phyloP scores from a whole-genome alignment of 30 jellyfish, hydroid and myxozoan species.

The Nemopilema nomurai region DNA sequence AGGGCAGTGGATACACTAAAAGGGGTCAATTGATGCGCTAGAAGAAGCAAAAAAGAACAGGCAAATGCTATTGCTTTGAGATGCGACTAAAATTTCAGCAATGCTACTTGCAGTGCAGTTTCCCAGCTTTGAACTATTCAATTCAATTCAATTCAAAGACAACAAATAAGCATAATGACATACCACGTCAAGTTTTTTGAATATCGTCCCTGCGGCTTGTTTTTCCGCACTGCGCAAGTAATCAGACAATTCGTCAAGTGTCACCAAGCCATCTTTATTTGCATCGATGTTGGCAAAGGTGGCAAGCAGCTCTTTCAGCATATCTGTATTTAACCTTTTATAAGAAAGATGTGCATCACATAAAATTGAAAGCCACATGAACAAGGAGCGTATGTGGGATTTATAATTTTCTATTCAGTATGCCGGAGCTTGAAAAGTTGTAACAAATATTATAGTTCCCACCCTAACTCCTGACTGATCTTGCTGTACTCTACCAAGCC shows the following conservation, averaged over 20 bases:
- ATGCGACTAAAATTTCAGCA: too few species aligned
- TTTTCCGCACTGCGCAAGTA: neutral
- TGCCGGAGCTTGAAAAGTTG: neutral
- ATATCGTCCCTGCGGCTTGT: constrained; percentile 9
- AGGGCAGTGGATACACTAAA: too few species aligned
- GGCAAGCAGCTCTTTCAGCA: constrained; percentile 45
- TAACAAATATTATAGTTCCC: constrained; percentile 14
- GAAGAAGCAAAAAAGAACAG: neutral
- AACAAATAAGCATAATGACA: neutral
- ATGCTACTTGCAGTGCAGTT: too few species aligned
- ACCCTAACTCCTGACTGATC: constrained; percentile 70
- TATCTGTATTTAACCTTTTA: constrained; percentile 70
- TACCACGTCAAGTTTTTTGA: constrained; percentile 29
- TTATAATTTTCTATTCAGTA: too few species aligned
- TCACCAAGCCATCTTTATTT: constrained; percentile 68
- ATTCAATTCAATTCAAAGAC: neutral
- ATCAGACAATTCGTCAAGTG: constrained; percentile 60
- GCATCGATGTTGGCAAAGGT: constrained; percentile 62
- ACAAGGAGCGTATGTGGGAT: too few species aligned
- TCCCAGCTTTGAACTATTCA: too few species aligned
- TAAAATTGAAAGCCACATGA: too few species aligned
- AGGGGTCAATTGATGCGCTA: too few species aligned
- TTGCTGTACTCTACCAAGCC: constrained; percentile 77
- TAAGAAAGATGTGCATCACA: too few species aligned
- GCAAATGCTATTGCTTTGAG: too few species aligned